Evolutionary conservation across 2,797 vertebrate genomes (phyloP), one percentile per base, ranked within the genome.

Genomic region (Thalassophryne amazonica): DNA sequence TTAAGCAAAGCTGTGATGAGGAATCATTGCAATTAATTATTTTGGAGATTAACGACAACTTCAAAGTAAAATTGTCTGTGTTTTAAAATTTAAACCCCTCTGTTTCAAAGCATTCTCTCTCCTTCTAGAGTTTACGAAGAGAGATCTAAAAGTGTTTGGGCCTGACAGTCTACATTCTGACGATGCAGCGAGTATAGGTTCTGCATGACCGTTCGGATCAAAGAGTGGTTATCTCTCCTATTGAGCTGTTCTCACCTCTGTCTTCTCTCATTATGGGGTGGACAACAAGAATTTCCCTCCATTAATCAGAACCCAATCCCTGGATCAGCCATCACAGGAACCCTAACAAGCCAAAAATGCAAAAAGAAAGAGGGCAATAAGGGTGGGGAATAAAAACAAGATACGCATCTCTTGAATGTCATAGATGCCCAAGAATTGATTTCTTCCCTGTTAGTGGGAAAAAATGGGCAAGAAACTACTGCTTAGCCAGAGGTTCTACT

Each of bases 241-340:
- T 95, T 94, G 95, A 96, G 94, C 93, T 93, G 92, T 94, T 92
- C 91, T 94, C 93, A 94, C 93, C 94, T 93, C 93, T 96, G 95
- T 95, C 94, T 92, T 86, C 91, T 93, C 91, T 93, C 90, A 95
- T 97, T 97, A 95, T 92, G 88, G 76, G 66, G 37, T 82, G 38
- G 88, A 90, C 89, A 88, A 92, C 81, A 83, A 90, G 91, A 92
- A 91, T 92, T 92, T 92, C 90, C 91, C 89, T 91, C 85, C 86
- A 85, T 92, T 94, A 93, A 94, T 94, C 92, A 93, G 60, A 86
- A 83, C 81, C 87, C 85, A 79, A 79, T 89, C 51, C 18, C 75
- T 41, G 65, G 90, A 85, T 92, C 85, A 90, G 78, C 82, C 85
- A 83, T 88, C 84, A 80, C 78, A 80, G 82, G 88, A 85, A 81